phyloP scores from a whole-genome alignment of 2,113 vertebrate species.

The Petrocephalus microphthalmus region DNA sequence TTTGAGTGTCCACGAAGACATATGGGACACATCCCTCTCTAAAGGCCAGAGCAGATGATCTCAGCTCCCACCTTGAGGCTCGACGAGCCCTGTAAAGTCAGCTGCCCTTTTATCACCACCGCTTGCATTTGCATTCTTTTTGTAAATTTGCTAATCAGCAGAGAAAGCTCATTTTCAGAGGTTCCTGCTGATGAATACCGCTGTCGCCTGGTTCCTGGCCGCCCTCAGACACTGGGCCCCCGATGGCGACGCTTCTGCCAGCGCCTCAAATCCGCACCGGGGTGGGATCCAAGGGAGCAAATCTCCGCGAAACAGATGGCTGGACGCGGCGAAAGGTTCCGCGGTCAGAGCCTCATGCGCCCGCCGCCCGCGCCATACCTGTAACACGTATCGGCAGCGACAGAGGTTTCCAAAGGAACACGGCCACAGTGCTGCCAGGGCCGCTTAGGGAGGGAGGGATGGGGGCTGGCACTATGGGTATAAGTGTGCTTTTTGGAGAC shows the following conservation, averaged over 20 bases:
- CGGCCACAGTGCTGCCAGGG: not conserved
- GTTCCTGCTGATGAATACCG: not conserved
- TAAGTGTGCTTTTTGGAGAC: not conserved
- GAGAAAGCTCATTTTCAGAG: not conserved
- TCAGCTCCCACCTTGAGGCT: not conserved
- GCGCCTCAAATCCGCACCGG: not conserved
- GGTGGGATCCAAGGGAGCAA: not conserved
- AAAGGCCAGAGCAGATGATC: not conserved
- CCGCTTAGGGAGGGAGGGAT: not conserved
- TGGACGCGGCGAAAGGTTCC: not conserved
- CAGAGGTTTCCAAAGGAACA: not conserved
- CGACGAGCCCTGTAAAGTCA: not conserved
- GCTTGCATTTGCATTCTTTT: not conserved
- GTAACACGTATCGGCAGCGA: not conserved
- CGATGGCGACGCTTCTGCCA: not conserved
- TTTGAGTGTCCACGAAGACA: not conserved
- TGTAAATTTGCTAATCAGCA: not conserved
- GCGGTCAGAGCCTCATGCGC: not conserved
- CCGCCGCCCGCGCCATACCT: not conserved
- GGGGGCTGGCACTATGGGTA: not conserved
- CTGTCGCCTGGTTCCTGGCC: not conserved
- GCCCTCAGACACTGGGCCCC: not conserved
- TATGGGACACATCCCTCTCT: not conserved
- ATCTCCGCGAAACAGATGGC: conserved; percentile 1
- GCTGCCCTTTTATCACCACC: not conserved